Conservation (phyloP, 2,113 vertebrate species). For the Tapirus terrestris region DNA sequence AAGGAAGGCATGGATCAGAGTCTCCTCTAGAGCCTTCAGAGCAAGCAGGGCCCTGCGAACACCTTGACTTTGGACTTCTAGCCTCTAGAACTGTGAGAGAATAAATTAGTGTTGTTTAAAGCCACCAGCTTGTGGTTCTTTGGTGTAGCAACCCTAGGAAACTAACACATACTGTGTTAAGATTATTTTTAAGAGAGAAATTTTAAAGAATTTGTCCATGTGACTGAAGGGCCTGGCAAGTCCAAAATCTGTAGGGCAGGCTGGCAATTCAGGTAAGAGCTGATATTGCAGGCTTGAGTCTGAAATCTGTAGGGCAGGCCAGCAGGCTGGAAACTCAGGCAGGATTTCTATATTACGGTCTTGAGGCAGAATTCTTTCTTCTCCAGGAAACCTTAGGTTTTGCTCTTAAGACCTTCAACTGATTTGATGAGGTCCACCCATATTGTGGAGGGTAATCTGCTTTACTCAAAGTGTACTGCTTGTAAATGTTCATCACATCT, state of each 20-base stretch:
- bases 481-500: neutral
- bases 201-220: neutral
- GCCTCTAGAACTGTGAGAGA: neutral
- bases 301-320: neutral
- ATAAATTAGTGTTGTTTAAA: neutral
- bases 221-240: neutral
- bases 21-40: neutral
- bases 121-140: neutral
- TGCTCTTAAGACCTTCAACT: conserved; percentile 1
- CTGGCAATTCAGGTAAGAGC: neutral
- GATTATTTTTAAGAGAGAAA: neutral
- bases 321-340: neutral
- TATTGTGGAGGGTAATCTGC: neutral
- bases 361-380: neutral
- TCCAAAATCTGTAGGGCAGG: neutral
- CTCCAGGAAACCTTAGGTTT: neutral
- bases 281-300: neutral
- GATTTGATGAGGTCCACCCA: neutral
- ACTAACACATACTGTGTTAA: neutral
- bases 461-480: neutral
- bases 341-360: neutral
- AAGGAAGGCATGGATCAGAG: neutral
- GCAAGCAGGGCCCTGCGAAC: neutral
- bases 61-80: neutral
- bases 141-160: neutral